A percentile compares a stretch with the other conserved stretches of the same genome.
Evolutionary conservation across 2,113 vertebrate genomes (phyloP).

Genomic region (Tachuris rubrigastra): DNA sequence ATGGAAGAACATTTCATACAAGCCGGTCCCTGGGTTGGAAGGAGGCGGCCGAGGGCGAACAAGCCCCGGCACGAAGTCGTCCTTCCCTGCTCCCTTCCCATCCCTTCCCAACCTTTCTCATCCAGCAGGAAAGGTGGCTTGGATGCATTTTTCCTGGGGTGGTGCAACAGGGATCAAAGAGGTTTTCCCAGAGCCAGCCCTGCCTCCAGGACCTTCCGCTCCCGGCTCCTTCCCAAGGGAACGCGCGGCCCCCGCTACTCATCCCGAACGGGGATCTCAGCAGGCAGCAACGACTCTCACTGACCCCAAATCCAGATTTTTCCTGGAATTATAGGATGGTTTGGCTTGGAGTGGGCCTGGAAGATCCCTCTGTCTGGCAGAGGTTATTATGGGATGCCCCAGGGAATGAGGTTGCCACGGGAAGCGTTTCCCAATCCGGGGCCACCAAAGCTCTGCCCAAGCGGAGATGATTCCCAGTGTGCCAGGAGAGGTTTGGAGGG

Average conservation of each 20-base stretch:
- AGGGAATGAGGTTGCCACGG: too few relatives aligned
- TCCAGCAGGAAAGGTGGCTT: constrained; percentile 59
- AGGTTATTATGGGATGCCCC: too few relatives aligned
- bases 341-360: background rate
- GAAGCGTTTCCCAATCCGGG: too few relatives aligned
- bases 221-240: background rate
- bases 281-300: rapidly evolving
- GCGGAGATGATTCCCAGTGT: too few relatives aligned
- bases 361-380: too few relatives aligned
- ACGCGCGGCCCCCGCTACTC: rapidly evolving
- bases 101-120: constrained; percentile 33
- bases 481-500: too few relatives aligned
- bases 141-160: background rate
- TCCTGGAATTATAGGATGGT: background rate
- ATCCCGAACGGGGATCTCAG: rapidly evolving
- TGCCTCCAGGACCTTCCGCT: background rate
- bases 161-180: constrained; percentile 23
- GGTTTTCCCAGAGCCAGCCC: constrained; percentile 29
- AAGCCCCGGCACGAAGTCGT: background rate
- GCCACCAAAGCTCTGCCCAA: too few relatives aligned
- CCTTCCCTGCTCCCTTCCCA: constrained; percentile 26
- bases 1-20: background rate
- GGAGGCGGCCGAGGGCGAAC: background rate
- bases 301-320: background rate
- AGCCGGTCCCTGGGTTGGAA: rapidly evolving